These are phyloP conservation scores for Zaprionus taronus DNA, from an alignment of 1,140 invertebrate species.

Conservation along the genomic window DNA sequence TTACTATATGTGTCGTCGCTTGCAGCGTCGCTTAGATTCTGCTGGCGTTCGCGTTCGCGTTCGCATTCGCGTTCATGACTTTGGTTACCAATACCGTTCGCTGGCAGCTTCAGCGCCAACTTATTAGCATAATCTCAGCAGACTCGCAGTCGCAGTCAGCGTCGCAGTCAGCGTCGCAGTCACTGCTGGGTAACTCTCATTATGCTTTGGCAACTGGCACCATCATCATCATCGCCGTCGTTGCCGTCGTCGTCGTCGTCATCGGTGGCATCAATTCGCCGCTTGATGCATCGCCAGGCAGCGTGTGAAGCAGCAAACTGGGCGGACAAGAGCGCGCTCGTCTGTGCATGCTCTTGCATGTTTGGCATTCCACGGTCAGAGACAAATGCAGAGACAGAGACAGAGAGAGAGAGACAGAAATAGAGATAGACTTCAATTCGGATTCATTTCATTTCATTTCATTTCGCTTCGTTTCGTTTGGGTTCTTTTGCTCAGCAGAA, in stretches of 20 bases:
- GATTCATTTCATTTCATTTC: constrained; percentile 46
- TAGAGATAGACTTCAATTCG: constrained; percentile 22
- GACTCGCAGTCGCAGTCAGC: constrained; percentile 15
- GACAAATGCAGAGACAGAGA: constrained; percentile 1
- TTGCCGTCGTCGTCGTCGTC: constrained; percentile 36
- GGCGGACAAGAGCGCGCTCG: constrained; percentile 26
- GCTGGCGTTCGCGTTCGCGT: neutral
- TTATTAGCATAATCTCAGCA: constrained; percentile 78
- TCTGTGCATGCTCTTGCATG: constrained; percentile 49
- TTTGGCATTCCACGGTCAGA: constrained; percentile 54
- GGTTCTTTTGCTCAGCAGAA: constrained; percentile 26
- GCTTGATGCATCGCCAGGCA: constrained; percentile 67
- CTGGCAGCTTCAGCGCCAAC: constrained; percentile 59
- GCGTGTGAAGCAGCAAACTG: constrained; percentile 64
- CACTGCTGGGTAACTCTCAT: constrained; percentile 53
- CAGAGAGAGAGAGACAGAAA: neutral
- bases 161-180: neutral
- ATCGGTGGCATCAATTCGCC: constrained; percentile 77
- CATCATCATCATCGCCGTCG: constrained; percentile 57
- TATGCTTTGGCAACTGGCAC: constrained; percentile 60
- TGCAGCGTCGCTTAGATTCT: constrained; percentile 50
- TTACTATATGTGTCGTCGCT: constrained; percentile 58
- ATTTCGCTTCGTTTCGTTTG: constrained; percentile 22
- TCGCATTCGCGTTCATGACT: constrained; percentile 45
- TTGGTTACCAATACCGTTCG: constrained; percentile 69